Percentiles rank a stretch among this genome's conserved stretches.
Conservation (phyloP, 1,140 invertebrate species). For the Papilio aristodemus region DNA sequence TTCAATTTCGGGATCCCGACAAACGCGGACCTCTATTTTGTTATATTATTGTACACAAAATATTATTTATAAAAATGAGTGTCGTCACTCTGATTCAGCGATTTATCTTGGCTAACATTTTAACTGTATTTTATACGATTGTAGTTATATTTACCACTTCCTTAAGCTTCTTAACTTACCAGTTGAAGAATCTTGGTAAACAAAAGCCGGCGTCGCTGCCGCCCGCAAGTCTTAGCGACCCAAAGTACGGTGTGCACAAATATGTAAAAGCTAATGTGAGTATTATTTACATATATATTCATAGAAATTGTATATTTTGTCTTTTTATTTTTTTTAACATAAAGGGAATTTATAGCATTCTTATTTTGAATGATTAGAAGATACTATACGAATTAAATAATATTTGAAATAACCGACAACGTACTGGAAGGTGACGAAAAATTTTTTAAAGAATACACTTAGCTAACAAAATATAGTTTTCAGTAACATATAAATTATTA, state of each 20-base stretch:
- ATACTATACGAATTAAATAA: no score
- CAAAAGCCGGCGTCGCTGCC: conserved; percentile 24
- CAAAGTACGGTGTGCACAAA: conserved; percentile 37
- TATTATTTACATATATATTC: conserved; percentile 22
- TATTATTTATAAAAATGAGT: conserved; percentile 24
- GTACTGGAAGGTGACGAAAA: no score
- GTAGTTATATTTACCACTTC: background rate
- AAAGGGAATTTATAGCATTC: no score
- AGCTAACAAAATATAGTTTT: background rate
- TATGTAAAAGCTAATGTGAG: conserved; percentile 39
- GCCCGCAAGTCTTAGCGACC: conserved; percentile 27
- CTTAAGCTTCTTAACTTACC: conserved; percentile 31
- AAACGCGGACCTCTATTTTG: background rate
- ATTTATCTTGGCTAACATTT: background rate
- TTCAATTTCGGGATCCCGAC: background rate
- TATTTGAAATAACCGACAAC: no score
- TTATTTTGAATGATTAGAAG: no score
- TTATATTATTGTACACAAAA: background rate
- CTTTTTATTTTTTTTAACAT: background rate
- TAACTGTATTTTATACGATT: conserved; percentile 24
- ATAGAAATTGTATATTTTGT: no score
- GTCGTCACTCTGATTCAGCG: background rate
- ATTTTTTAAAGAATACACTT: background rate
- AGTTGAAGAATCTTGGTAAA: conserved; percentile 23
- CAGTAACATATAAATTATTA: background rate